Evolutionary conservation across 2,888 invertebrate genomes (phyloP).

Genomic region (Aricia artaxerxes): DNA sequence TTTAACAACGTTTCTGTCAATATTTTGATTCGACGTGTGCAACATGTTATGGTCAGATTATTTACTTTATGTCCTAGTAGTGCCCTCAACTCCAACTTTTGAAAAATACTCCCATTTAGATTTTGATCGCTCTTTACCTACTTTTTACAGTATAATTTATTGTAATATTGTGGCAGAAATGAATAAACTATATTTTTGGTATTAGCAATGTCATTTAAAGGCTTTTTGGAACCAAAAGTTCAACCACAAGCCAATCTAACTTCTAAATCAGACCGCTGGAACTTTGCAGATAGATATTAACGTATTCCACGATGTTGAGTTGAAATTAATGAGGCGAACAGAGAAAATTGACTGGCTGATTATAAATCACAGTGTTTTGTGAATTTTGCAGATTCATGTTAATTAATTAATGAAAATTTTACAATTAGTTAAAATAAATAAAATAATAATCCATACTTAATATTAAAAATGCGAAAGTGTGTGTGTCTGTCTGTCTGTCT

Average conservation of each 20-base stretch:
- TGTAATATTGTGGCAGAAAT: not conserved
- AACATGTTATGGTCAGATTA: too few relatives aligned
- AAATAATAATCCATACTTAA: too few relatives aligned
- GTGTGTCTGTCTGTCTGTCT: too few relatives aligned
- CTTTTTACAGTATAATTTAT: not conserved
- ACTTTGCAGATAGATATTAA: conserved; percentile 8
- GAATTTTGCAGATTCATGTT: not conserved
- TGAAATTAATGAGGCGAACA: not conserved
- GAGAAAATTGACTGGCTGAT: not conserved
- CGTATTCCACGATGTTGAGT: not conserved
- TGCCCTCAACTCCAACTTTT: too few relatives aligned
- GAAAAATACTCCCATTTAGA: too few relatives aligned
- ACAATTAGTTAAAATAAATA: too few relatives aligned
- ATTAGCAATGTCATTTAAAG: not conserved
- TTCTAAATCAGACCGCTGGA: conserved; percentile 1
- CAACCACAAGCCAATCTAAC: not conserved
- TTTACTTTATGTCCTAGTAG: too few relatives aligned
- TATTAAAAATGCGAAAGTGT: too few relatives aligned
- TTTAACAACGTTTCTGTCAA: too few relatives aligned
- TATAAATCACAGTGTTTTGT: not conserved
- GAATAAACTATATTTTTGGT: not conserved
- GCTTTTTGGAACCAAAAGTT: not conserved
- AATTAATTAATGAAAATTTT: not conserved
- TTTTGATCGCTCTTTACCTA: too few relatives aligned
- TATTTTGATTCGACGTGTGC: too few relatives aligned